Evolutionary conservation across 2,113 vertebrate species (phyloP), one percentile per base, ranked within the genome.

Genomic region (Phycodurus eques): DNA sequence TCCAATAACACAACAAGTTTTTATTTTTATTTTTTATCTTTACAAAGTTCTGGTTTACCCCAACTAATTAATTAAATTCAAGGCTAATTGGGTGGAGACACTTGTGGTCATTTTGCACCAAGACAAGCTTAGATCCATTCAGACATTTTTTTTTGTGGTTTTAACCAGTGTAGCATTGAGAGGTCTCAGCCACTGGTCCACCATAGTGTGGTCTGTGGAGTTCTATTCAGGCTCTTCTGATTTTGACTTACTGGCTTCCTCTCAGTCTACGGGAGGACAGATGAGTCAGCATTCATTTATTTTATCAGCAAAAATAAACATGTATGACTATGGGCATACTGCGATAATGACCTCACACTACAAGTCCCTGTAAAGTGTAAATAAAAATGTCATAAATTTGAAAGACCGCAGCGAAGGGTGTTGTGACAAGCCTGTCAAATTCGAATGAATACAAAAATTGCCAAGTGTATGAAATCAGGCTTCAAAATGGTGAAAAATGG

Each of bases 41-140:
- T 43, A 66, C 44, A 27, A 22, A 22, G 61, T 51, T 80, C 42
- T 56, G 13, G 70, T 33, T 72, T 7, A 39, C 27, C 42, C 22
- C 51, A 70, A 77, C 54, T 60, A 67, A 76, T 59, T 59, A 67
- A 78, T 49, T 10, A 62, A 78, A 85, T 83, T 70, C 82, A 59
- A 51, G 31, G 19, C 61, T 69, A 65, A 79, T 62, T 76, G 77
- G 78, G 85, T 72, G 67, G 70, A 86, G 68, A 53, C 62, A 51
- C 64, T 71, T 85, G 85, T 72, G 78, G 81, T 76, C 64, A 64
- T 80, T 60, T 64, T 46, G 70, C 35, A 80, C 83, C 2, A n/a
- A 72, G 47, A 75, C 65, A 14, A 75, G 75, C 81, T 59, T 77
- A 43, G 61, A 77, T 46, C 31, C 65, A 67, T 75, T 72, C 62